These are phyloP conservation scores for Trypoxylus dichotomus DNA, from an alignment of 1,140 invertebrate species.

Conservation along the genomic window DNA sequence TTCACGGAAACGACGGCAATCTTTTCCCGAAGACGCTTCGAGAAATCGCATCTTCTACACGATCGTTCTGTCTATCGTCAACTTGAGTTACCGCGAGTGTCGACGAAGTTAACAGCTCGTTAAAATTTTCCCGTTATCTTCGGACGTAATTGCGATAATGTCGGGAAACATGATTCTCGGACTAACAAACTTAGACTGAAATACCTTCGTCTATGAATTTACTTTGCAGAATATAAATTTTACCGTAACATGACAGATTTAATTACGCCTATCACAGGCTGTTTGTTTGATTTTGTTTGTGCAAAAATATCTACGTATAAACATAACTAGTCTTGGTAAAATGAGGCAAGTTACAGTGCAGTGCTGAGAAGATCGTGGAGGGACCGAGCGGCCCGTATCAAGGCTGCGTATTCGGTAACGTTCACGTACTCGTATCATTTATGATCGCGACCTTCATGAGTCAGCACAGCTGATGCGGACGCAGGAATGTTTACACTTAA, in stretches of 20 bases:
- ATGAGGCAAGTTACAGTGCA: too few relatives aligned
- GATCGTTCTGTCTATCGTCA: background rate
- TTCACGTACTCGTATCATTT: too few relatives aligned
- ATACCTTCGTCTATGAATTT: background rate
- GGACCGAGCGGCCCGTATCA: too few relatives aligned
- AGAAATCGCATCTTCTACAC: background rate
- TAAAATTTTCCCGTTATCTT: constrained; percentile 15
- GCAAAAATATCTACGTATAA: background rate
- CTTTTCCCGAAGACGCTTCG: constrained; percentile 2
- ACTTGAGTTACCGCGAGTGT: background rate
- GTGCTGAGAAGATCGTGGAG: too few relatives aligned
- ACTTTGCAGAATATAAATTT: background rate
- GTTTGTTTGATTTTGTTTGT: background rate
- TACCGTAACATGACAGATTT: background rate
- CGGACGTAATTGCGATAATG: constrained; percentile 1
- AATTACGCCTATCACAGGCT: background rate
- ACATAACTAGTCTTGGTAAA: too few relatives aligned
- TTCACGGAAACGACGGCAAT: constrained; percentile 3
- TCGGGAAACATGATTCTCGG: background rate
- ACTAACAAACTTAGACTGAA: background rate
- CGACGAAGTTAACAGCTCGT: background rate
- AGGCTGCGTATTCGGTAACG: too few relatives aligned
- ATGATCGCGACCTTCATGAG: too few relatives aligned
- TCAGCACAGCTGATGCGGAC: too few relatives aligned
- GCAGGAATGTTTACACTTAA: too few relatives aligned